phyloP scores from a whole-genome alignment of 2,888 invertebrate genomes.

The Xestia ashworthii region DNA sequence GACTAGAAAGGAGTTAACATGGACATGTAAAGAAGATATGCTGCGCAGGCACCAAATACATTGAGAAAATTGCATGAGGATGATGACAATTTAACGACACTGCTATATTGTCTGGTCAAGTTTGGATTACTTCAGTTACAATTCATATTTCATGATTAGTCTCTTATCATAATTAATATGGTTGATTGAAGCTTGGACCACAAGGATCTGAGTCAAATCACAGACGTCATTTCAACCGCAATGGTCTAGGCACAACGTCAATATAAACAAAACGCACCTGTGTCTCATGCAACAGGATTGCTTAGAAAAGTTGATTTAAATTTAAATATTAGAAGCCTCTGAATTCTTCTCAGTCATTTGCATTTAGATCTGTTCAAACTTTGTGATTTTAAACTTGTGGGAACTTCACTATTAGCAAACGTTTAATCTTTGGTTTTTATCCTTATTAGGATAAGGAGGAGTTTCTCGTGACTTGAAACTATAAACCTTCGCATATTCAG shows the following conservation, averaged over 20 bases:
- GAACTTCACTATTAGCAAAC: neutral
- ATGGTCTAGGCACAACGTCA: neutral
- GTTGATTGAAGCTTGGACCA: conserved; percentile 4
- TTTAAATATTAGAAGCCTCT: conserved; percentile 13
- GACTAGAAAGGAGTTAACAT: neutral
- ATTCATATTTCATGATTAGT: neutral
- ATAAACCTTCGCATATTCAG: neutral
- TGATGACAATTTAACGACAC: neutral
- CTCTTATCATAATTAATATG: neutral
- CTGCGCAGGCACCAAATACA: neutral
- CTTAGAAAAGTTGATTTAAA: conserved; percentile 11
- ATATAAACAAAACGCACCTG: conserved; percentile 22
- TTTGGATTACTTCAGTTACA: neutral
- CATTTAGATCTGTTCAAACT: conserved; percentile 19
- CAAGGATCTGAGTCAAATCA: conserved; percentile 16
- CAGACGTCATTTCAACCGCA: conserved; percentile 19
- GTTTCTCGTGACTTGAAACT: neutral
- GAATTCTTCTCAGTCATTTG: conserved; percentile 9
- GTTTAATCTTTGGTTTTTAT: neutral
- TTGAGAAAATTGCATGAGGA: neutral
- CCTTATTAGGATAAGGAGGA: neutral
- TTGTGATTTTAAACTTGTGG: conserved; percentile 5
- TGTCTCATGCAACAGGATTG: neutral
- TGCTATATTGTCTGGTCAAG: neutral
- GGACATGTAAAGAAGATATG: neutral